A percentile compares a stretch with the other conserved stretches of the same genome.
phyloP scores from a whole-genome alignment of 2,797 vertebrate genomes.

The Podarcis lilfordi region DNA sequence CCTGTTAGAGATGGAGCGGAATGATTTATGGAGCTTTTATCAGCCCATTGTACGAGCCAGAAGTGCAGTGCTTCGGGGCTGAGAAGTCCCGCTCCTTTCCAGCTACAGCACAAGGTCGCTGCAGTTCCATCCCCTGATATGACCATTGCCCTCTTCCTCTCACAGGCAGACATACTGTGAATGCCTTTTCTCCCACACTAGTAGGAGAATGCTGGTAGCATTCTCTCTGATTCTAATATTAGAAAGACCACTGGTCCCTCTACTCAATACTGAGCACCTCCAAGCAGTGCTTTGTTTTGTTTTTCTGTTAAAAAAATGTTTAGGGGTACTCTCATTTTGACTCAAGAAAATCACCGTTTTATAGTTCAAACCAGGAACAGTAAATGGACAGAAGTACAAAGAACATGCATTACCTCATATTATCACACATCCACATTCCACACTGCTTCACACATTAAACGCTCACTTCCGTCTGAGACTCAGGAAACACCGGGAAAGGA shows the following conservation, averaged over 20 bases:
- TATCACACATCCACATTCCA: too few species aligned
- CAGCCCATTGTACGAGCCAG: background rate
- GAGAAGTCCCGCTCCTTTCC: background rate
- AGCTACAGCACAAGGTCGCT: background rate
- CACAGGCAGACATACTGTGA: background rate
- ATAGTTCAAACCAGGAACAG: too few species aligned
- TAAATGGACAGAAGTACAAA: too few species aligned
- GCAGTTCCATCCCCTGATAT: background rate
- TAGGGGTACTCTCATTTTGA: too few species aligned
- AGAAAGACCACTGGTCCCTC: background rate
- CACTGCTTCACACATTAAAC: too few species aligned
- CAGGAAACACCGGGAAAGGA: too few species aligned
- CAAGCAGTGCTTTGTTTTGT: too few species aligned
- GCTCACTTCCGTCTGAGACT: too few species aligned
- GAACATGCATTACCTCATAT: too few species aligned
- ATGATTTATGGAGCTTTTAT: slow-evolving; percentile 16
- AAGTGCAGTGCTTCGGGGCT: background rate
- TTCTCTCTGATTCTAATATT: background rate
- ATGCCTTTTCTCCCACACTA: background rate
- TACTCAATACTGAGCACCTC: background rate
- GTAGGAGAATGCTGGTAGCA: background rate
- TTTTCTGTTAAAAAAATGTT: too few species aligned
- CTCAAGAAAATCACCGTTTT: too few species aligned
- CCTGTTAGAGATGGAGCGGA: background rate
- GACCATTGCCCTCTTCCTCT: slow-evolving; percentile 4